Evolutionary conservation across 2,797 vertebrate species (phyloP).

Genomic region (Zalophus californianus): DNA sequence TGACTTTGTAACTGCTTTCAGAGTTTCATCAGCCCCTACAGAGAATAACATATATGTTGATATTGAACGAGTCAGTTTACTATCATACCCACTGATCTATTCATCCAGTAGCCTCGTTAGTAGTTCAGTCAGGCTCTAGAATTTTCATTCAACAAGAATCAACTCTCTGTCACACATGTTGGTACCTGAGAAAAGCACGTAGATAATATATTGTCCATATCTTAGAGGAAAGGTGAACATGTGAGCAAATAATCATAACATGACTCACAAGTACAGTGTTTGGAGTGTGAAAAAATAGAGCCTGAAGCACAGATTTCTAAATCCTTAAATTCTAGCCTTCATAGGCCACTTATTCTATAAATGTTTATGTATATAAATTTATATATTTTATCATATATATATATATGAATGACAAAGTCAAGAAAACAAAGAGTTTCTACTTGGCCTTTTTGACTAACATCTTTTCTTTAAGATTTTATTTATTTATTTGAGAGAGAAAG

Average conservation of each 20-base stretch:
- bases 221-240: neutral
- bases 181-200: neutral
- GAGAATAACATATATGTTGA: neutral
- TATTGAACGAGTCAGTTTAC: neutral
- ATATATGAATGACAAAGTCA: neutral
- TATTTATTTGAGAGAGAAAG: neutral
- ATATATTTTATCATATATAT: neutral
- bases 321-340: neutral
- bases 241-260: neutral
- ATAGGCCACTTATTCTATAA: neutral
- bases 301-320: neutral
- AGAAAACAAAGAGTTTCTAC: neutral
- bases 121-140: neutral
- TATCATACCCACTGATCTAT: neutral
- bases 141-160: constrained; percentile 27
- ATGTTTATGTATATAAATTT: neutral
- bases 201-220: neutral
- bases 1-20: constrained; percentile 40
- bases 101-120: neutral
- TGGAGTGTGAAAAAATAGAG: neutral
- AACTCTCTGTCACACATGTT: neutral
- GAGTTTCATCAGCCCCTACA: neutral
- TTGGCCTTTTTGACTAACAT: neutral
- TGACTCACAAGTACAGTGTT: neutral
- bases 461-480: neutral